A percentile compares a stretch with the other conserved stretches of the same genome.
Conservation (phyloP, 2,888 invertebrate species). For the Epinotia demarniana region DNA sequence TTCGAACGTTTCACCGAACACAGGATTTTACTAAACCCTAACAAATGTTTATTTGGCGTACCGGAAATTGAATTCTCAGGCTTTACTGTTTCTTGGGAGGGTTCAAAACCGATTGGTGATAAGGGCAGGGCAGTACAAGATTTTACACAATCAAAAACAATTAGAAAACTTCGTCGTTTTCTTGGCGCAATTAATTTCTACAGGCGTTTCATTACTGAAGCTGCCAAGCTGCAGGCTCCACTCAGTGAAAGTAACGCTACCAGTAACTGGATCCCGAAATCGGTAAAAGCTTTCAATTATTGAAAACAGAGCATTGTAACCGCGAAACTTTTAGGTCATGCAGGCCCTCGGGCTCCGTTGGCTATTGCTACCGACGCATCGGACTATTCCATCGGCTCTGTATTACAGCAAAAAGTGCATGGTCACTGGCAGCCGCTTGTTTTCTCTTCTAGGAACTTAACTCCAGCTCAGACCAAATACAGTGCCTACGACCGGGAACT, state of each 20-base stretch:
- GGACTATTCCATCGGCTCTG: neutral
- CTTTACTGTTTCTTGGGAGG: neutral
- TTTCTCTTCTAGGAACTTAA: neutral
- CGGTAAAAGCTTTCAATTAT: neutral
- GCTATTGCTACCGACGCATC: neutral
- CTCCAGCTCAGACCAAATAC: neutral
- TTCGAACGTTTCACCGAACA: no score
- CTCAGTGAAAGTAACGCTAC: neutral
- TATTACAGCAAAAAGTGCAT: neutral
- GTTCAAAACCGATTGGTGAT: neutral
- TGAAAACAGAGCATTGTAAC: slow-evolving; percentile 1
- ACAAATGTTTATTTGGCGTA: no score
- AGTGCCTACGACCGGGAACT: neutral
- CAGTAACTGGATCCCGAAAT: neutral
- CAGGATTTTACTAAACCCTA: no score
- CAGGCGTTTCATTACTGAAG: neutral
- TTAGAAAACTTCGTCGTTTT: neutral
- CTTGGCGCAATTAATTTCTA: neutral
- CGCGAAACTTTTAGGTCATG: neutral
- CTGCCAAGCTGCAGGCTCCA: neutral
- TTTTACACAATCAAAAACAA: neutral
- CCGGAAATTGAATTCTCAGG: neutral
- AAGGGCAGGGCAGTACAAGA: neutral
- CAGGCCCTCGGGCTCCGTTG: neutral
- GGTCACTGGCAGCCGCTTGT: neutral